phyloP scores from a whole-genome alignment of 2,888 invertebrate species.

The Endotricha flammealis region DNA sequence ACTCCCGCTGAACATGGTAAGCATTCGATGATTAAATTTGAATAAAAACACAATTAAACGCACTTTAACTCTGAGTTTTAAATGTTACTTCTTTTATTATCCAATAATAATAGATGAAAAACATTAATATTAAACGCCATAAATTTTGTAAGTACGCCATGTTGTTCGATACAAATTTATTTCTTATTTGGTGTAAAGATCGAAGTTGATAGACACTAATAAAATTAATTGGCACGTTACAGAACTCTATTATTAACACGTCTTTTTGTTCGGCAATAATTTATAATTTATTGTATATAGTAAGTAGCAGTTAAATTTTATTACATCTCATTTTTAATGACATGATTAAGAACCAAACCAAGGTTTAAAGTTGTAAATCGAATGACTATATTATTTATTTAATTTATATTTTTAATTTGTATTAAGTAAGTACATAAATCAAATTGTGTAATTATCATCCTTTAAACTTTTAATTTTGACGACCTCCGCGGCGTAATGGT shows the following conservation, averaged over 20 bases:
- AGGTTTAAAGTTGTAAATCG: no score
- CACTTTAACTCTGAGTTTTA: neutral
- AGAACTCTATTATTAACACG: neutral
- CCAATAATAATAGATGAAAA: neutral
- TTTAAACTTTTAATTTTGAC: no score
- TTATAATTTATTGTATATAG: no score
- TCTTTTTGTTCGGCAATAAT: slow-evolving; percentile 2
- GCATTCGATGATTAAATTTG: slow-evolving; percentile 22
- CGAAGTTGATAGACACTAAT: slow-evolving; percentile 5
- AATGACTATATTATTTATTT: no score
- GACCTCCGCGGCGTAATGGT: no score
- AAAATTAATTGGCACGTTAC: slow-evolving; percentile 8
- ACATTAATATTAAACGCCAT: neutral
- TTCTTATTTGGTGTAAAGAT: slow-evolving; percentile 3
- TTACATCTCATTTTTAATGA: no score
- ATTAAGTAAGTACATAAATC: no score
- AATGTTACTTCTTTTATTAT: neutral
- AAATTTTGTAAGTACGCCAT: neutral
- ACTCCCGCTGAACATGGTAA: neutral
- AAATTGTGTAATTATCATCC: no score
- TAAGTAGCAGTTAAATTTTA: slow-evolving; percentile 18
- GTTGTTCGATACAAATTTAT: neutral
- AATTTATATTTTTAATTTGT: no score
- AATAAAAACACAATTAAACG: slow-evolving; percentile 30
- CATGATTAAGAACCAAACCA: no score